phyloP scores from a whole-genome alignment of 2,113 vertebrate genomes.

The Phocoena sinus region DNA sequence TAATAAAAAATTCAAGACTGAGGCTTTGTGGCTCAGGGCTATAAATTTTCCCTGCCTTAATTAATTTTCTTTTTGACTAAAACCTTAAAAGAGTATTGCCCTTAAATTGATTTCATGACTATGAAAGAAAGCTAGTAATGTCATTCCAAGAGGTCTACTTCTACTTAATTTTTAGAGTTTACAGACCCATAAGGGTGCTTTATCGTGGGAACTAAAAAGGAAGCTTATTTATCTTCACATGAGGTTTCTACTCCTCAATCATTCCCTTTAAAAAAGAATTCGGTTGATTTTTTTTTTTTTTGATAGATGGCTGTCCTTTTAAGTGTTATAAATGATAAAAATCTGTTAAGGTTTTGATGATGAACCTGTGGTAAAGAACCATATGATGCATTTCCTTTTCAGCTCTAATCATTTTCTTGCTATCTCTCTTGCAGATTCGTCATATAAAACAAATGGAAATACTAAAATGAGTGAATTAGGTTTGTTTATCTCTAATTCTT shows the following conservation, averaged over 20 bases:
- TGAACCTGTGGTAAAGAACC: neutral
- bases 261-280: neutral
- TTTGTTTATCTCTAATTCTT: neutral
- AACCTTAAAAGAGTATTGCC: neutral
- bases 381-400: conserved; percentile 47
- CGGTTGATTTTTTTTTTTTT: neutral
- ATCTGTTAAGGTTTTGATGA: conserved; percentile 2
- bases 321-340: neutral
- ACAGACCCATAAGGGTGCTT: neutral
- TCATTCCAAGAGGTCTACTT: neutral
- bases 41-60: neutral
- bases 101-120: neutral
- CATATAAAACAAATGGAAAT: conserved; percentile 50
- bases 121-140: neutral
- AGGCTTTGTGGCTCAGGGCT: neutral
- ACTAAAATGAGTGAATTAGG: conserved; percentile 50
- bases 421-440: conserved; percentile 60
- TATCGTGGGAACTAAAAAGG: neutral
- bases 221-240: neutral
- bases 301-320: neutral
- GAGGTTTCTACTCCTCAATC: neutral
- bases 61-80: neutral
- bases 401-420: conserved; percentile 42
- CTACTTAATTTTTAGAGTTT: neutral
- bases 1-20: neutral